A percentile compares a stretch with the other conserved stretches of the same genome.
Conservation (phyloP, 35 echinoderm and acorn worm genomes). For the Ophiothrix spiculata region DNA sequence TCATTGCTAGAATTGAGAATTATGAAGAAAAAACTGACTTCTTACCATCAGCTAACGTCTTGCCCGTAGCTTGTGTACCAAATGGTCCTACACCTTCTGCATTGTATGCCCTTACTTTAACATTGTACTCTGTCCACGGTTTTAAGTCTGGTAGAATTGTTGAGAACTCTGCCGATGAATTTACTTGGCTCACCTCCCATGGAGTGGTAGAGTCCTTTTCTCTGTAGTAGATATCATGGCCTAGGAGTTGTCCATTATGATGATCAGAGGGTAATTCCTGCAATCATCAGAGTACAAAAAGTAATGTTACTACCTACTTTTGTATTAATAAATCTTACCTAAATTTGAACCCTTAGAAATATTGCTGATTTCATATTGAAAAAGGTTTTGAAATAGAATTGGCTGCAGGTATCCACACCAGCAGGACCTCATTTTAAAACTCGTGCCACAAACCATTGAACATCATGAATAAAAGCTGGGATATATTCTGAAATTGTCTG, state of each 20-base stretch:
- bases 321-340: not conserved
- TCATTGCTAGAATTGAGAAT: too few species aligned
- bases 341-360: not conserved
- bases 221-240: constrained; percentile 52
- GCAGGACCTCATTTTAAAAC: too few species aligned
- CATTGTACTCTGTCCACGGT: constrained; percentile 50
- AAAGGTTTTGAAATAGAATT: not conserved
- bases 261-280: constrained; percentile 39
- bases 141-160: constrained; percentile 24
- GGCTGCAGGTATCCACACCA: too few species aligned
- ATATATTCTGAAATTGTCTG: too few species aligned
- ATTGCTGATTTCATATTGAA: not conserved
- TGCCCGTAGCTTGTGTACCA: not conserved
- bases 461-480: too few species aligned
- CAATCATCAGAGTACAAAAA: constrained; percentile 6
- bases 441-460: too few species aligned
- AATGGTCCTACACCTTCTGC: constrained; percentile 33
- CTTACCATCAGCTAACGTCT: constrained; percentile 59
- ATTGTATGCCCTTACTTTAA: constrained; percentile 48
- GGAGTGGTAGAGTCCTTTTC: not conserved
- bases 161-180: not conserved
- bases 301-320: not conserved
- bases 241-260: constrained; percentile 61
- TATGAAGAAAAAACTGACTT: not conserved
- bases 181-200: not conserved